Conservation (phyloP, 1,140 invertebrate species). For the Philotrypesis tridentata region DNA sequence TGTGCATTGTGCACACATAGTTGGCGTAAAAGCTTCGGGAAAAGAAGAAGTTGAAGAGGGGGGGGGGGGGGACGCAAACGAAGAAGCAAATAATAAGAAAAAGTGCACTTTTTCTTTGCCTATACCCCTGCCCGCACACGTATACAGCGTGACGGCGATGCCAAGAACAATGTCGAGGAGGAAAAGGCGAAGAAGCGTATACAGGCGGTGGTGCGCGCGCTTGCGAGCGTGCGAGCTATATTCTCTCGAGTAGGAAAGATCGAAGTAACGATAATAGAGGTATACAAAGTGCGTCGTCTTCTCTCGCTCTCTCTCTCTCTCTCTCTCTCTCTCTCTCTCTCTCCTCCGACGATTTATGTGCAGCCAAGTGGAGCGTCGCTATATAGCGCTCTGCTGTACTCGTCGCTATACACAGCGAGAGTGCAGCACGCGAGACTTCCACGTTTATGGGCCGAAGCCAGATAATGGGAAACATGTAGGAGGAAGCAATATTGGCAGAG, state of each 20-base stretch:
- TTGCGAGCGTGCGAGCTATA: background rate
- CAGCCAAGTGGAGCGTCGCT: background rate
- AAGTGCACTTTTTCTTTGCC: too few species aligned
- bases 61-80: too few species aligned
- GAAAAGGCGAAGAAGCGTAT: background rate
- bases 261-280: constrained; percentile 6
- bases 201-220: too few species aligned
- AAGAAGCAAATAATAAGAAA: background rate
- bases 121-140: too few species aligned
- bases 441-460: background rate
- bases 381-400: too few species aligned
- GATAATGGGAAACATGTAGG: background rate
- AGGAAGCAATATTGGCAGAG: background rate
- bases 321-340: too few species aligned
- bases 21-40: background rate
- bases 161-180: background rate
- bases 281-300: background rate
- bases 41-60: background rate
- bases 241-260: background rate
- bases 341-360: background rate
- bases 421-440: background rate
- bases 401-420: too few species aligned
- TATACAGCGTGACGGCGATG: background rate
- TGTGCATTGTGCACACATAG: background rate
- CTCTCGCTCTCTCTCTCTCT: too few species aligned